phyloP scores from a whole-genome alignment of 2,113 vertebrate species.

The Colinus virginianus region DNA sequence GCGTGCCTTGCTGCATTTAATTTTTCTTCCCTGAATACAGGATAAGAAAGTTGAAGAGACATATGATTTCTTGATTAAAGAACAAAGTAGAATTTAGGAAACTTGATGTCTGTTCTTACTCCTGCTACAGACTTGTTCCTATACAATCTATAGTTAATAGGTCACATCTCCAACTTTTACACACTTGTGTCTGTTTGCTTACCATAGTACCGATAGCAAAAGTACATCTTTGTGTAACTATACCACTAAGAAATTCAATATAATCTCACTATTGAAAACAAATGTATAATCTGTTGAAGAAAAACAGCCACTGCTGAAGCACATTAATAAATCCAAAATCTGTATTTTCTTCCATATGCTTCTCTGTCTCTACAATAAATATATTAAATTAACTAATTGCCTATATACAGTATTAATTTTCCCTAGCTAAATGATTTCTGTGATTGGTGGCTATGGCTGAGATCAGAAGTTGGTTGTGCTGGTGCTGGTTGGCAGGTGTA shows the following conservation, averaged over 20 bases:
- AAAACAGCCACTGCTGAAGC: neutral
- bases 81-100: neutral
- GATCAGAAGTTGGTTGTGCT: neutral
- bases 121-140: neutral
- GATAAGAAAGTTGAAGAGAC: neutral
- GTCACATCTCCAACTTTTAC: neutral
- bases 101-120: neutral
- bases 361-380: neutral
- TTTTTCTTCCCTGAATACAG: neutral
- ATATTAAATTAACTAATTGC: neutral
- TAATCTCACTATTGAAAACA: neutral
- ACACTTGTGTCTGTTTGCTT: neutral
- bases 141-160: neutral
- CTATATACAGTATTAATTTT: neutral
- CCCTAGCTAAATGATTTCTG: neutral
- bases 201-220: neutral
- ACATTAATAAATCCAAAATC: neutral
- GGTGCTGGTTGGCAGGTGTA: neutral
- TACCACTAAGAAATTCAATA: neutral
- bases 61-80: neutral
- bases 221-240: neutral
- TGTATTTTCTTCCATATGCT: neutral
- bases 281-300: neutral
- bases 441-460: neutral
- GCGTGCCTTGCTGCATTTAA: neutral